Percentiles rank a stretch among this genome's conserved stretches.
phyloP scores from a whole-genome alignment of 2,888 invertebrate genomes.

The Phortica okadai region DNA sequence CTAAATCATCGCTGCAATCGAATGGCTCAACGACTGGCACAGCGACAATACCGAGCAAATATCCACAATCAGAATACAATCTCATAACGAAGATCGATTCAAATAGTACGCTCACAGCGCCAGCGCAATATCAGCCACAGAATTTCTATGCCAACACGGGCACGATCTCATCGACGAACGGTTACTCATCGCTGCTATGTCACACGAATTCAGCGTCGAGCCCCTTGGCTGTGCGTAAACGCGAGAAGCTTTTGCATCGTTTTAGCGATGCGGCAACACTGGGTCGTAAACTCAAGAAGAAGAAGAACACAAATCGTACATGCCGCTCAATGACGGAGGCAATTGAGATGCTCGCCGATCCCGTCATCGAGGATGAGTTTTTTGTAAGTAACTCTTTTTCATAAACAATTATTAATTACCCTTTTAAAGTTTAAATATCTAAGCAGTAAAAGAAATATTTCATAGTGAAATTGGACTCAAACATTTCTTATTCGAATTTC shows the following conservation, averaged over 20 bases:
- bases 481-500: neutral
- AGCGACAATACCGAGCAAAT: conserved; percentile 71
- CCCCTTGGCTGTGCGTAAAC: conserved; percentile 73
- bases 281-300: conserved; percentile 75
- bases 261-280: conserved; percentile 77
- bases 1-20: conserved; percentile 65
- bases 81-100: conserved; percentile 74
- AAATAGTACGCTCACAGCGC: conserved; percentile 66
- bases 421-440: neutral
- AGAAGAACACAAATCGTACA: conserved; percentile 75
- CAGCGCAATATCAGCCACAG: conserved; percentile 70
- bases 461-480: neutral
- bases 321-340: conserved; percentile 77
- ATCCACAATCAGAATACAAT: conserved; percentile 74
- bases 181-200: conserved; percentile 72
- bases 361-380: conserved; percentile 76
- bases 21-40: conserved; percentile 57
- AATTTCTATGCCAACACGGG: conserved; percentile 73
- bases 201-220: conserved; percentile 73
- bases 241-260: conserved; percentile 75
- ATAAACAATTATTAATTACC: no score
- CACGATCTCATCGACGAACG: conserved; percentile 57
- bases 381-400: conserved; percentile 72
- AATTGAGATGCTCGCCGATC: conserved; percentile 76
- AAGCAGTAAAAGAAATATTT: neutral